These are phyloP conservation scores for Belonocnema kinseyi DNA, from an alignment of 1,140 invertebrate species.

Conservation along the genomic window DNA sequence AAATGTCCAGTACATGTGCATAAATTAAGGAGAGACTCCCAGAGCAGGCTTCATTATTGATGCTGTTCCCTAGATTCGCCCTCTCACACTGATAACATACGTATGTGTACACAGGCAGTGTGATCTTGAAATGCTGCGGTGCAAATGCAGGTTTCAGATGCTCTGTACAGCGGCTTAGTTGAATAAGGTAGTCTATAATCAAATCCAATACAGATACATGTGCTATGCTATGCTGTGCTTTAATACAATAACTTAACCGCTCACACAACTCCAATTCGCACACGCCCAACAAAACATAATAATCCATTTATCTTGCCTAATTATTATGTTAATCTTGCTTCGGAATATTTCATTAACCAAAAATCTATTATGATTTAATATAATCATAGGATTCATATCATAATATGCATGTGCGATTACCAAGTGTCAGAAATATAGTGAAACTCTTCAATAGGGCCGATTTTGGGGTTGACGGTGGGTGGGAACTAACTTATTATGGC, in stretches of 20 bases:
- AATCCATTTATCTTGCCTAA: background rate
- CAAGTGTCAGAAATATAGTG: too few species aligned
- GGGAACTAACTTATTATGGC: too few species aligned
- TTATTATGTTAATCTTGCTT: conserved; percentile 25
- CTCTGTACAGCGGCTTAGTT: conserved; percentile 14
- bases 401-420: too few species aligned
- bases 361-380: too few species aligned
- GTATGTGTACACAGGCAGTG: conserved; percentile 19
- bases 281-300: background rate
- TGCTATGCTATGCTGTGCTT: background rate
- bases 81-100: conserved; percentile 19
- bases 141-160: conserved; percentile 29
- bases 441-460: too few species aligned
- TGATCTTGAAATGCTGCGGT: conserved; percentile 29
- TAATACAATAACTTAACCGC: background rate
- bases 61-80: conserved; percentile 25
- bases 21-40: conserved; percentile 33
- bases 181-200: conserved; percentile 29
- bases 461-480: too few species aligned
- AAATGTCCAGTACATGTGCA: conserved; percentile 36
- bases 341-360: background rate
- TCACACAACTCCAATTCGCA: background rate
- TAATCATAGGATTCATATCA: too few species aligned
- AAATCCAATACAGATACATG: conserved; percentile 10
- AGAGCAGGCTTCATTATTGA: conserved; percentile 39